Evolutionary conservation across 1,140 invertebrate genomes (phyloP), one percentile per base, ranked within the genome.

Genomic region (Magallana ariakensis): DNA sequence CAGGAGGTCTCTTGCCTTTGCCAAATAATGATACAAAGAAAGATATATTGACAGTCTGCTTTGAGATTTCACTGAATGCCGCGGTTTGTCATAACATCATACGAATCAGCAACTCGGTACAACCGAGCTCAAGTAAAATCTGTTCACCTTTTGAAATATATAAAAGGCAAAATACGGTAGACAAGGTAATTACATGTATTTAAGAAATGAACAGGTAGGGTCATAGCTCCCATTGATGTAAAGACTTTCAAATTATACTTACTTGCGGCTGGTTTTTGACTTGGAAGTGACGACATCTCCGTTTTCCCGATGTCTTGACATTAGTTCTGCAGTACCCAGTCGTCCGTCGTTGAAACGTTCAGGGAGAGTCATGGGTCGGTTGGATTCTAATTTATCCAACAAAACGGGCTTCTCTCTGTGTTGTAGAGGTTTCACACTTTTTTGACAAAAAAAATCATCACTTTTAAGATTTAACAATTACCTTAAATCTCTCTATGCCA

Each of bases 201-300:
- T 46, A 4, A 46, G 3, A 46, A 46, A 46, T 46, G 33, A 46
- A 46, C 33, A 46, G 33, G 33, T 4, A 46, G 33, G 33, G 33
- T 46, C 33, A 46, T 46, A 46, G 33, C 33, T 46, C 33, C 33
- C 33, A 46, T 46, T 4, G 33, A 46, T 46, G 33, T 46, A 4
- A 2, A 46, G 33, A 46, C 33, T 46, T 33, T 33, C 33, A 33
- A 70, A 33, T 26, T 75, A 19, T 15, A 26, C 66, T 4, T 75
- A 75, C 66, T 33, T 75, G 66, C 66, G 66, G 33, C 66, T 26
- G 9, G 66, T 75, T 22, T 75, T 75, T 13, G 66, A 75, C 22
- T 8, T 75, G 66, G 66, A 75, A 0, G 66, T 75, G 22, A 75
- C 22, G 26, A 75, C 66, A 33, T 19, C 22, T 22, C 22, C 66